phyloP scores from a whole-genome alignment of 2,888 invertebrate genomes.

The Tenthredo mesomela region DNA sequence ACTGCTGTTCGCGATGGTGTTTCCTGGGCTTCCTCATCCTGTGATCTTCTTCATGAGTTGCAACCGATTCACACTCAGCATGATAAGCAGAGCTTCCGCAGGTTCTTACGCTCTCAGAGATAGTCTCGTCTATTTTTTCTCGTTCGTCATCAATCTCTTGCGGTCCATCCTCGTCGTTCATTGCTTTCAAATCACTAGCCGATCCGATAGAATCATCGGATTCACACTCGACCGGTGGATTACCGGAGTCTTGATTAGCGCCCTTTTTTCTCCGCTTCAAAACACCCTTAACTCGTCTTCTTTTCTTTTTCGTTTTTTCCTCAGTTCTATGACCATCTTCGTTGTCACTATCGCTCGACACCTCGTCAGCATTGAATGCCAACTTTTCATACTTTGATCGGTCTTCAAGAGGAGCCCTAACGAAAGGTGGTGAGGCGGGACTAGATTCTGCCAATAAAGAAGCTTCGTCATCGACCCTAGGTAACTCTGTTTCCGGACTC shows the following conservation, averaged over 20 bases:
- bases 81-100: slow-evolving; percentile 86
- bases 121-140: slow-evolving; percentile 79
- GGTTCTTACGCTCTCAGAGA: slow-evolving; percentile 83
- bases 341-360: slow-evolving; percentile 78
- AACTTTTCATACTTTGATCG: slow-evolving; percentile 89
- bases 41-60: slow-evolving; percentile 82
- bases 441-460: slow-evolving; percentile 75
- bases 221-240: slow-evolving; percentile 76
- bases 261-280: slow-evolving; percentile 64
- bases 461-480: slow-evolving; percentile 75
- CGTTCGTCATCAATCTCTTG: slow-evolving; percentile 73
- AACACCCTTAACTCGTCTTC: slow-evolving; percentile 69
- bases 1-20: slow-evolving; percentile 76
- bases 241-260: slow-evolving; percentile 61
- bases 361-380: slow-evolving; percentile 81
- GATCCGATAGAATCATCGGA: slow-evolving; percentile 87
- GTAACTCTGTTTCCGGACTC: slow-evolving; percentile 68
- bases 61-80: slow-evolving; percentile 86
- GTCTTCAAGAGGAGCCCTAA: slow-evolving; percentile 84
- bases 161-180: slow-evolving; percentile 77
- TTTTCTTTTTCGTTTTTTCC: slow-evolving; percentile 75
- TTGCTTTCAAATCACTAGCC: slow-evolving; percentile 84
- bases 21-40: slow-evolving; percentile 78
- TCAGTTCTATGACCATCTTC: slow-evolving; percentile 73
- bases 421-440: slow-evolving; percentile 79